Evolutionary conservation across 2,888 invertebrate species (phyloP).

Genomic region (Nomada ferruginata): DNA sequence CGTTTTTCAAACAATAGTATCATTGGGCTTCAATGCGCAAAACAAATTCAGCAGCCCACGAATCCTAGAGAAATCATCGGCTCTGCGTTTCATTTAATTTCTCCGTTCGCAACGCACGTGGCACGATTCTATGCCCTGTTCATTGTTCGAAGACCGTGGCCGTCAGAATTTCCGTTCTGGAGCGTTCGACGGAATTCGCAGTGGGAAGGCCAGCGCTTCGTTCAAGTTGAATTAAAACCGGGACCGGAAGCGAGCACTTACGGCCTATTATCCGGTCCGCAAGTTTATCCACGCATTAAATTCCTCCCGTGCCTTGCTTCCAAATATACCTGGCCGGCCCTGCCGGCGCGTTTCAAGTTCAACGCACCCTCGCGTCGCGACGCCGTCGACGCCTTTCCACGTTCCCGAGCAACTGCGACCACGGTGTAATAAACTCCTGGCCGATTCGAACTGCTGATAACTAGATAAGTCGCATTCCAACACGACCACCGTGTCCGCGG

Average conservation of each 20-base stretch:
- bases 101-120: background rate
- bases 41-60: background rate
- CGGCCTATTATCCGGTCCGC: slow-evolving; percentile 64
- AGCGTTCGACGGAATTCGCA: slow-evolving; percentile 38
- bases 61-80: background rate
- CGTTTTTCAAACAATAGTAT: background rate
- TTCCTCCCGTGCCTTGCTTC: slow-evolving; percentile 66
- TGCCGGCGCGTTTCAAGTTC: slow-evolving; percentile 64
- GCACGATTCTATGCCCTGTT: background rate
- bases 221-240: slow-evolving; percentile 70
- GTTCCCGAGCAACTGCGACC: slow-evolving; percentile 50
- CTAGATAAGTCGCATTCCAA: slow-evolving; percentile 55
- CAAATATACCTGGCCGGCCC: slow-evolving; percentile 61
- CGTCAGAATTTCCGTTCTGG: slow-evolving; percentile 30
- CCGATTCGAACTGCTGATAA: slow-evolving; percentile 52
- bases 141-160: slow-evolving; percentile 19
- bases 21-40: background rate
- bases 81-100: background rate
- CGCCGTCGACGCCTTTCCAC: slow-evolving; percentile 34
- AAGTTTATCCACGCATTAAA: slow-evolving; percentile 74
- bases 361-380: slow-evolving; percentile 59
- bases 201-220: slow-evolving; percentile 31
- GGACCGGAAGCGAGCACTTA: slow-evolving; percentile 77
- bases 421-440: slow-evolving; percentile 45
- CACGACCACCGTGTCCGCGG: background rate